These are phyloP conservation scores for Diabrotica virgifera DNA, from an alignment of 1,140 invertebrate genomes.

Conservation along the genomic window DNA sequence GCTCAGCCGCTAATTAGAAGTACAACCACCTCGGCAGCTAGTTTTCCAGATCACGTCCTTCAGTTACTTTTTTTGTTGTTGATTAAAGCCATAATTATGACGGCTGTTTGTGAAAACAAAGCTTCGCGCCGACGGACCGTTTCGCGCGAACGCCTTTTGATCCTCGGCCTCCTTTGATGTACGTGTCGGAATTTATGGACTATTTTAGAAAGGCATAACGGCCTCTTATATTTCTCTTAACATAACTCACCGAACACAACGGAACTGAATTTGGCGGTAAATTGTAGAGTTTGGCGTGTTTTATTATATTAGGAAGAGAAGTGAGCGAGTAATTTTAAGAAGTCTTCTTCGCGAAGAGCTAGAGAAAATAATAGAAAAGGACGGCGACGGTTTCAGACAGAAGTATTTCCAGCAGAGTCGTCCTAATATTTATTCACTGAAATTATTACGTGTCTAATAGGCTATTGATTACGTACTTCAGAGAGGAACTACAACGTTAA, in stretches of 20 bases:
- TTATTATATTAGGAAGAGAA: not conserved
- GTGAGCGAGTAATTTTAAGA: not conserved
- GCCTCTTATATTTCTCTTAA: not conserved
- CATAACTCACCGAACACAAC: not conserved
- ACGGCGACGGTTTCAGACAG: too few species aligned
- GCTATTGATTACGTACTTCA: too few species aligned
- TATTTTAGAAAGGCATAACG: not conserved
- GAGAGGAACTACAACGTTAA: too few species aligned
- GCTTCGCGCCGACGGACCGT: not conserved
- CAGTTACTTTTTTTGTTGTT: too few species aligned
- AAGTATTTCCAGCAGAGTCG: too few species aligned
- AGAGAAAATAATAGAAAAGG: too few species aligned
- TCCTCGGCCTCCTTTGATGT: not conserved
- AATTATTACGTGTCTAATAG: too few species aligned
- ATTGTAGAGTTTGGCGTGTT: not conserved
- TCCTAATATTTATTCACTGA: too few species aligned
- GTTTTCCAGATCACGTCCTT: too few species aligned
- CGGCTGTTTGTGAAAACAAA: not conserved
- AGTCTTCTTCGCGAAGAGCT: too few species aligned
- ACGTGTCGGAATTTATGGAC: not conserved
- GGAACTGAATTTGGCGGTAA: not conserved
- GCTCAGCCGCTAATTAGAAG: too few species aligned
- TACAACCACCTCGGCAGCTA: too few species aligned
- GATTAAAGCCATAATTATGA: not conserved
- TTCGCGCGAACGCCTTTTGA: not conserved